Percentiles rank a stretch among this genome's conserved stretches.
phyloP scores from a whole-genome alignment of 1,140 invertebrate genomes.

The Pemphigus obesinymphae region DNA sequence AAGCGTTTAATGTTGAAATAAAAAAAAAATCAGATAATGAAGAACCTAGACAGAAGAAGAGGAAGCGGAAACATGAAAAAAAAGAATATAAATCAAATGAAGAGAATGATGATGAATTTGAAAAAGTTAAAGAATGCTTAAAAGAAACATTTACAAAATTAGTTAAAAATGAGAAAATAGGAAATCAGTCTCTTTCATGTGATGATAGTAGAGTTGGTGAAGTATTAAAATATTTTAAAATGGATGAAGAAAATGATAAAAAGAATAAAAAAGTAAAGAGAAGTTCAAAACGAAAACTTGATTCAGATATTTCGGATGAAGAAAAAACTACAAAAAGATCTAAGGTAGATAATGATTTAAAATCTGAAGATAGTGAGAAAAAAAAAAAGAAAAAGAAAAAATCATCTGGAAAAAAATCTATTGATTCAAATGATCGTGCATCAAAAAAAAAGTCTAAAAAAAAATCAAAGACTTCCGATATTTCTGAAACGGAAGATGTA shows the following conservation, averaged over 20 bases:
- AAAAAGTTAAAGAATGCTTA: slow-evolving; percentile 32
- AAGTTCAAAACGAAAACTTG: not conserved
- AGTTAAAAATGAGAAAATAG: not conserved
- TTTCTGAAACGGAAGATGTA: not conserved
- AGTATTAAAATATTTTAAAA: slow-evolving; percentile 33
- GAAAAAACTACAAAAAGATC: not conserved
- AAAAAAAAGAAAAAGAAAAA: slow-evolving; percentile 24
- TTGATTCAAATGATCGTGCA: not conserved
- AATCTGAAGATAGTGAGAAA: not conserved
- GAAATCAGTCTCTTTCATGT: not conserved
- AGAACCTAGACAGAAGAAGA: slow-evolving; percentile 24
- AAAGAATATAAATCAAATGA: slow-evolving; percentile 4
- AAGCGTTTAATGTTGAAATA: slow-evolving; percentile 28
- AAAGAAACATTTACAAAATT: slow-evolving; percentile 34
- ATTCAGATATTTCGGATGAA: slow-evolving; percentile 7
- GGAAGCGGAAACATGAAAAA: slow-evolving; percentile 18
- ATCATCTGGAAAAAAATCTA: not conserved
- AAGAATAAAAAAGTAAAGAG: slow-evolving; percentile 21
- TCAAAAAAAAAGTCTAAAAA: slow-evolving; percentile 26
- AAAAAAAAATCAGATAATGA: slow-evolving; percentile 2
- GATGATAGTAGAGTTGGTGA: not conserved
- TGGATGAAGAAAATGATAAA: not conserved
- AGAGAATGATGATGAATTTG: slow-evolving; percentile 9
- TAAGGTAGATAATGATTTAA: not conserved
- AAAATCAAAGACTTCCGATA: not conserved